These are phyloP conservation scores for Myotis findleyi DNA, from an alignment of 2,797 vertebrate genomes.

Conservation along the genomic window DNA sequence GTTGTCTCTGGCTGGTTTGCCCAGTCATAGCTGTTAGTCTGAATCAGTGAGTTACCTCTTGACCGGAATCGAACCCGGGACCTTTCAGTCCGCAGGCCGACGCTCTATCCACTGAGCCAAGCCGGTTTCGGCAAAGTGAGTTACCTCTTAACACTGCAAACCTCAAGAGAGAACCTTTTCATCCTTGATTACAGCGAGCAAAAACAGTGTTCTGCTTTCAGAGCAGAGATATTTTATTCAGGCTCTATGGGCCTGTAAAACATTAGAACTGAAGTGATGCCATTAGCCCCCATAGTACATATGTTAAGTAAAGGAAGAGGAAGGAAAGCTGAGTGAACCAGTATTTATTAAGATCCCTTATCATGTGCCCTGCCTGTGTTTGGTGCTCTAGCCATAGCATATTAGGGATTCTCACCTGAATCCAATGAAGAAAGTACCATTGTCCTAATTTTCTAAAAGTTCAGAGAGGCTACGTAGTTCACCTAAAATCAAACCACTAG, in stretches of 20 bases:
- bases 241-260: neutral
- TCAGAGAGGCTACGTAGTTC: neutral
- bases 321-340: neutral
- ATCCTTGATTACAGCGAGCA: neutral
- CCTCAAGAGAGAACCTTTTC: neutral
- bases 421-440: neutral
- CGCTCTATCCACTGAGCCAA: too few relatives aligned
- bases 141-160: neutral
- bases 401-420: neutral
- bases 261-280: neutral
- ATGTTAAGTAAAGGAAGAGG: neutral
- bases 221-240: neutral
- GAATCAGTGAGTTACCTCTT: constrained; percentile 40
- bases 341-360: neutral
- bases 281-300: neutral
- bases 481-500: neutral
- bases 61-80: too few relatives aligned
- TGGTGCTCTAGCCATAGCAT: neutral
- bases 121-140: too few relatives aligned
- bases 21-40: constrained; percentile 1
- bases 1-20: constrained; percentile 48
- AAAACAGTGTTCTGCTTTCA: neutral
- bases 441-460: neutral
- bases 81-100: too few relatives aligned
- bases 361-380: neutral